Evolutionary conservation across 2,113 vertebrate genomes (phyloP).

Genomic region (Turdus rufiventris): DNA sequence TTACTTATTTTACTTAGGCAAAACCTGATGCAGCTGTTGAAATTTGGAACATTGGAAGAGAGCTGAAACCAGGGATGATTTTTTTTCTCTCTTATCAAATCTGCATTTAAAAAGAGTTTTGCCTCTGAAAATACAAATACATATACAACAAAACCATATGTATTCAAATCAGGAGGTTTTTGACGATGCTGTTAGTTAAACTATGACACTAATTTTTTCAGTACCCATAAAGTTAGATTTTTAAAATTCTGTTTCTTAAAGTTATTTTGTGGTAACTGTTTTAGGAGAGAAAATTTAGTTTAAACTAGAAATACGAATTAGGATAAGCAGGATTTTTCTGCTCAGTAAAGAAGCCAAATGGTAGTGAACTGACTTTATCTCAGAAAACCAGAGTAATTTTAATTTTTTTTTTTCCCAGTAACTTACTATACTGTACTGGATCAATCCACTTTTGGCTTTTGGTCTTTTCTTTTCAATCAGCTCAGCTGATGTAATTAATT

Average conservation of each 20-base stretch:
- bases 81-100: neutral
- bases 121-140: neutral
- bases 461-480: neutral
- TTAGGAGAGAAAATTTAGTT: neutral
- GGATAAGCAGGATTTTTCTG: neutral
- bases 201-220: neutral
- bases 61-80: neutral
- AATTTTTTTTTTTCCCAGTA: neutral
- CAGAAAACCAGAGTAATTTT: neutral
- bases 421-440: neutral
- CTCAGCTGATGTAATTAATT: neutral
- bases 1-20: neutral
- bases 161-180: neutral
- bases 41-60: neutral
- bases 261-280: neutral
- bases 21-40: neutral
- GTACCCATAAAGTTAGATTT: neutral
- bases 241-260: neutral
- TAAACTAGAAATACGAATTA: neutral
- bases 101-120: neutral
- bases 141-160: rapidly evolving
- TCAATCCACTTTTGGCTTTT: neutral
- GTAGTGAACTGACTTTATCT: neutral
- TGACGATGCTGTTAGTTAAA: neutral
- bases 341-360: neutral